Base-by-base conservation (phyloP, 92 coral and sea anemone species). In the Umimayanthus kanabou region DNA sequence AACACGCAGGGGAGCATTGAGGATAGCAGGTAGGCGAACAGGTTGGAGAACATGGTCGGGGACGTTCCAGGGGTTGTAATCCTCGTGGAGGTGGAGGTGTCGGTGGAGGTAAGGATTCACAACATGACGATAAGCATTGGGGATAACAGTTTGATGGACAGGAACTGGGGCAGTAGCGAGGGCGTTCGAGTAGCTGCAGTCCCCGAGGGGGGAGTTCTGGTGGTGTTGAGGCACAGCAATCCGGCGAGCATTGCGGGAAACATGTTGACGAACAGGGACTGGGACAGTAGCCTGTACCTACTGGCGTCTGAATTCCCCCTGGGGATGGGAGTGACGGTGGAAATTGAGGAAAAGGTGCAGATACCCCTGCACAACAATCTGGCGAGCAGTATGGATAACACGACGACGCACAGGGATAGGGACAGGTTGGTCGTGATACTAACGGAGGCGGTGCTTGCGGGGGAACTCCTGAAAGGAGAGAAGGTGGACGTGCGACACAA, bases 381-480 rank as follows among this genome's bases (percentile, higher is more conserved):
- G 29, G 29, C 14, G 80, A 77, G 39, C 80, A 77, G 30, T 25
- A 14, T n/a, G 80, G 80, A 45, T 77, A 77, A 5, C 80, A 77
- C 13, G 58, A 40, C 4, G 80, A 11, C 53, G 80, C 3, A 18
- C 80, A 77, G 26, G 53, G 26, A 61, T 43, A 40, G 58, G 80
- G 80, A 43, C 80, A 77, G 80, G 80, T 18, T 2, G 86, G 76
- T 1, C n/a, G 86, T 22, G 77, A 4, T 73, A 22, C 75, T 28
- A 73, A 39, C 9, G 79, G 25, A 20, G 45, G 10, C n/a, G 50
- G n/a, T 39, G 33, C 77, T 4, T 30, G 18, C 5, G 22, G 77
- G 39, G 23, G 26, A 4, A 61, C 9, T 61, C 69, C 16, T 18
- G 42, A 39, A 2, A 78, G 42, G 11, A 30, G 42, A 61, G 22